A percentile compares a stretch with the other conserved stretches of the same genome.
Evolutionary conservation across 2,797 vertebrate species (phyloP).

Genomic region (Scyliorhinus canicula): DNA sequence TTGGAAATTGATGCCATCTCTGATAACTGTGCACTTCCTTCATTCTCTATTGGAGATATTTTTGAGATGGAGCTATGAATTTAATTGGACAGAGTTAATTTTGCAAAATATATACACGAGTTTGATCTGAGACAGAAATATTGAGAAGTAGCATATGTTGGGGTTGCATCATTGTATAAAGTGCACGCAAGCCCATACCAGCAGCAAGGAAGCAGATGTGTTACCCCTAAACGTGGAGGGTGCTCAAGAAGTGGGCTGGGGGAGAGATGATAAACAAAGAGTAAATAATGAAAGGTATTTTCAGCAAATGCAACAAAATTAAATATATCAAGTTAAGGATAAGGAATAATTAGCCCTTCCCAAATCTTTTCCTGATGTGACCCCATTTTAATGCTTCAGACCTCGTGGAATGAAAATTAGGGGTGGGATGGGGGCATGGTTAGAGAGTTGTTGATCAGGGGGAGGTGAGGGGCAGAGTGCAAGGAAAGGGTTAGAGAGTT

Average conservation of each 20-base stretch:
- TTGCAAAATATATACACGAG: not conserved
- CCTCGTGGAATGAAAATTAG: too few relatives aligned
- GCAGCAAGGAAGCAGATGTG: not conserved
- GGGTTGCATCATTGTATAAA: not conserved
- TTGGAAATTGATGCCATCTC: not conserved
- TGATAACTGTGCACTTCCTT: not conserved
- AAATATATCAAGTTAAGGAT: not conserved
- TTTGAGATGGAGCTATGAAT: not conserved
- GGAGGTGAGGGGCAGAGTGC: too few relatives aligned
- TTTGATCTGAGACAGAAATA: not conserved
- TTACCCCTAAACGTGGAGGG: not conserved
- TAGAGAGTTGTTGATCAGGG: too few relatives aligned
- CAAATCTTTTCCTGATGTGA: too few relatives aligned
- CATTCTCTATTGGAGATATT: not conserved
- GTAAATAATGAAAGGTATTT: not conserved
- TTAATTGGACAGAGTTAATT: not conserved
- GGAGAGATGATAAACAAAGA: not conserved
- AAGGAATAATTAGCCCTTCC: not conserved
- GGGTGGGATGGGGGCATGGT: too few relatives aligned
- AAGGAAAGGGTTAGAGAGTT: too few relatives aligned
- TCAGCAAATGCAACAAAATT: not conserved
- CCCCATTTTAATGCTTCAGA: too few relatives aligned
- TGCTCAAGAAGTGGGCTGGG: not conserved
- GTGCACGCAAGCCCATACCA: not conserved
- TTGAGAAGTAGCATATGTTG: not conserved